phyloP scores from a whole-genome alignment of 2,888 invertebrate species.

The Monochamus alternatus region DNA sequence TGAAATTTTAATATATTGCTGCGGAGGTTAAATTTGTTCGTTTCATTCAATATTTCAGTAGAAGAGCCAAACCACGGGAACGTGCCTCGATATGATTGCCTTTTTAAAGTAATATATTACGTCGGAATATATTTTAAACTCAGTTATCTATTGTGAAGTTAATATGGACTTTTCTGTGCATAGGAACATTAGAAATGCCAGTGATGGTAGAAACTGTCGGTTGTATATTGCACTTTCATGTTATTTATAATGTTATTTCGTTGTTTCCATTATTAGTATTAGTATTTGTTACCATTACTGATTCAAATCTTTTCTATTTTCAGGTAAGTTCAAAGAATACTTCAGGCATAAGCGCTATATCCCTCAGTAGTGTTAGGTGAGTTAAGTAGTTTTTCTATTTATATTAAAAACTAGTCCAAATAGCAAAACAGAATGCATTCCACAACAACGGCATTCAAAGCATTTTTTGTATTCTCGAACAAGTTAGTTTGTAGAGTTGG shows the following conservation, averaged over 20 bases:
- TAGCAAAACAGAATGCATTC: background rate
- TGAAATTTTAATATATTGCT: slow-evolving; percentile 12
- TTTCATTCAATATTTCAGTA: slow-evolving; percentile 10
- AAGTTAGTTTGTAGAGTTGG: slow-evolving; percentile 17
- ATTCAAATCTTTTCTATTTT: background rate
- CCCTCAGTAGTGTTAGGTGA: background rate
- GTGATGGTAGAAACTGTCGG: too few species aligned
- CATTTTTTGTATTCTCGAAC: background rate
- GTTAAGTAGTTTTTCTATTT: background rate
- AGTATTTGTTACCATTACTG: background rate
- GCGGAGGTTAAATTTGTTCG: slow-evolving; percentile 10
- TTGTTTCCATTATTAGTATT: too few species aligned
- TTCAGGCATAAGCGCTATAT: background rate
- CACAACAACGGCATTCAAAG: background rate
- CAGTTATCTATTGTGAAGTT: background rate
- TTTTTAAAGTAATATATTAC: background rate
- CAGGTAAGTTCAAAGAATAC: slow-evolving; percentile 11
- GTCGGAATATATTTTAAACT: background rate
- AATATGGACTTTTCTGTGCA: background rate
- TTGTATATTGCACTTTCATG: too few species aligned
- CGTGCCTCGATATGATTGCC: slow-evolving; percentile 3
- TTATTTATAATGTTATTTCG: too few species aligned
- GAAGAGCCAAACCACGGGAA: slow-evolving; percentile 9
- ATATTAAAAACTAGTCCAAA: background rate
- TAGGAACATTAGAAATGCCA: too few species aligned